Base-by-base conservation (phyloP, 2,113 vertebrate genomes). In the Amazona guildingii region DNA sequence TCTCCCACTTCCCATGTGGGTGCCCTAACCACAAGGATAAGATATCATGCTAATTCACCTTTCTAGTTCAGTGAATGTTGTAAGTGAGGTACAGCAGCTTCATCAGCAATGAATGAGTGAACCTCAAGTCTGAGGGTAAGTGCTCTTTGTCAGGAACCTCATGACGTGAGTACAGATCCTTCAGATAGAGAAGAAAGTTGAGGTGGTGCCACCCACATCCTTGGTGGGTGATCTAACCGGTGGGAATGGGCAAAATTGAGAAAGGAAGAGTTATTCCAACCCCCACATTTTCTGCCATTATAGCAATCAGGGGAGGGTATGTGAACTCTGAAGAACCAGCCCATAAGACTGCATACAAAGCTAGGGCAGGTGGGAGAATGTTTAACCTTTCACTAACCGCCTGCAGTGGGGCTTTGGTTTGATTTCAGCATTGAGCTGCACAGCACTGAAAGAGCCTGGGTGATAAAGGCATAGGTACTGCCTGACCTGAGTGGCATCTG, bases 171-270 rank as follows among this genome's bases (percentile, higher is more conserved):
- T 77, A 59, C 59, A 63, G 46, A 81, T 94, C 80, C 76, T 76
- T 76, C 78, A 74, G 76, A 51, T 7, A 77, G 54, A 86, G 59
- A 83, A 92, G 46, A 97, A 90, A 29, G 69, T 86, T 77, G 72
- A 74, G 46, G 76, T 70, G 55, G 46, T 96, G 31, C n/a, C 94
- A 86, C 91, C 73, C 88, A 83, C 91, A 68, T 81, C 80, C 86
- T 86, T 73, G 83, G 51, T 92, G 91, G 83, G 41, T 33, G 61
- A 88, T 88, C 79, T 88, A 85, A 92, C 44, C 17, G 25, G 31
- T 63, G 75, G 21, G 23, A 54, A 64, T 74, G 54, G 28, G 52
- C 63, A 86, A 88, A n/a, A 59, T 37, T 31, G 49, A 28, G 54
- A 94, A 86, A 93, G 41, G 51, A 94, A 83, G 51, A 90, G 46